Base-by-base conservation (phyloP, 2,113 vertebrate genomes). In the Catharus minimus region DNA sequence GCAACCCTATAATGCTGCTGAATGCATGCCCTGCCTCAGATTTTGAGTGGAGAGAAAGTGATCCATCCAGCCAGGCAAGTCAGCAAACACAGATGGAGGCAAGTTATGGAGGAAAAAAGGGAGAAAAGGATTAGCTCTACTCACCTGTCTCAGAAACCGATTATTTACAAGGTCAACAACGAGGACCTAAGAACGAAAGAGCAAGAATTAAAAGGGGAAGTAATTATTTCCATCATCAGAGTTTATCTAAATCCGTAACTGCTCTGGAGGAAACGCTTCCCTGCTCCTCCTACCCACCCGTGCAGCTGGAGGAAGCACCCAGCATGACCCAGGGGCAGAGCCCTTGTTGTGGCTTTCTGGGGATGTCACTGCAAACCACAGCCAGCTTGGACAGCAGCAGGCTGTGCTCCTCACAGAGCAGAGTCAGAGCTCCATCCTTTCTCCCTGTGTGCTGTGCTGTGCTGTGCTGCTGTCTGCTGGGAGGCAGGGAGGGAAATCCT, bases 81-180 rank as follows among this genome's bases (percentile, higher is more conserved):
- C 60, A 57, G 46, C 50, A 76, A 71, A 72, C 28, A 11, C 12
- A 67, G 23, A 32, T 1, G 18, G 33, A 38, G 17, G 10, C n/a
- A 41, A 49, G 4, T 15, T 23, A 13, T n/a, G 46, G 23, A 13
- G 15, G 17, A 41, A 72, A 32, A 88, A 50, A 3, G 7, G 18
- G 12, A 44, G 1, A 38, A 57, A 77, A 80, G 33, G 11, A 44
- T n/a, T 5, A 20, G 38, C 16, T 80, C 26, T 47, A 36, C 86
- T 84, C 94, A 99, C 99, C 98, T 99, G 99, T 81, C 98, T 97
- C 81, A 99, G 97, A 97, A 99, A 99, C 46, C 99, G 98, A 87
- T 98, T 98, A 97, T 98, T 98, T 96, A 99, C 98, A 17, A 99
- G 99, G 97, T 99, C 99, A 15, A 99, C 99, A 27, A 99, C 98